Evolutionary conservation across 2,797 vertebrate genomes (phyloP).

Genomic region (Melopsittacus undulatus): DNA sequence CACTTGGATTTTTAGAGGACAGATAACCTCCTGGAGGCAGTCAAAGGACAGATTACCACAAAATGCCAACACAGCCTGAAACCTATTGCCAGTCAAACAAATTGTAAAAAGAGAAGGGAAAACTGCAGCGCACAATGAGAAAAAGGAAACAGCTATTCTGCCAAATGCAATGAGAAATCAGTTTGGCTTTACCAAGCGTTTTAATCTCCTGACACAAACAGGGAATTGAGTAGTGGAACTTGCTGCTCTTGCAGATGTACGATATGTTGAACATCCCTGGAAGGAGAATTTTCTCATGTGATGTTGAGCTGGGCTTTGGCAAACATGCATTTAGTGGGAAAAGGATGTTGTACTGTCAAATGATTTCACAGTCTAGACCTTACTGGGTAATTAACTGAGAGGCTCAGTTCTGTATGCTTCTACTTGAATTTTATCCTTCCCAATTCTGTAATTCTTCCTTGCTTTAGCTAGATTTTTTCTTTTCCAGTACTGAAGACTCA

Average conservation of each 20-base stretch:
- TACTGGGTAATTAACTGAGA: slow-evolving; percentile 34
- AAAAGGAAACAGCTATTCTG: not conserved
- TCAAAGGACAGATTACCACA: not conserved
- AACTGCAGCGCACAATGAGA: not conserved
- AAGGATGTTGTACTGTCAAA: slow-evolving; percentile 45
- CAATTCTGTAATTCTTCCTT: not conserved
- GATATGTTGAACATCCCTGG: not conserved
- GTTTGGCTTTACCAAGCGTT: not conserved
- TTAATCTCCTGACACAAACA: slow-evolving; percentile 22
- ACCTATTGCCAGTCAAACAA: not conserved
- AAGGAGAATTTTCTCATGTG: slow-evolving; percentile 19
- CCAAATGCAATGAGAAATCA: not conserved
- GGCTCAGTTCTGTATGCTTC: not conserved
- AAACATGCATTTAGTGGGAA: slow-evolving; percentile 56
- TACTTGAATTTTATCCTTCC: not conserved
- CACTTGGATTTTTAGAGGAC: not conserved
- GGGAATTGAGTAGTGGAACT: slow-evolving; percentile 11
- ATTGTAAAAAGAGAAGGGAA: not conserved
- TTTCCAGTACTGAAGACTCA: not conserved
- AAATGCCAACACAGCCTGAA: not conserved
- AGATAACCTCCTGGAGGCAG: not conserved
- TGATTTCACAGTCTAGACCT: slow-evolving; percentile 30
- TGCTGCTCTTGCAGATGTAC: not conserved
- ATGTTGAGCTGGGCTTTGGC: slow-evolving; percentile 16
- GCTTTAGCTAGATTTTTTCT: not conserved